Evolutionary conservation across 2,888 invertebrate species (phyloP).

Genomic region (Adela reaumurella): DNA sequence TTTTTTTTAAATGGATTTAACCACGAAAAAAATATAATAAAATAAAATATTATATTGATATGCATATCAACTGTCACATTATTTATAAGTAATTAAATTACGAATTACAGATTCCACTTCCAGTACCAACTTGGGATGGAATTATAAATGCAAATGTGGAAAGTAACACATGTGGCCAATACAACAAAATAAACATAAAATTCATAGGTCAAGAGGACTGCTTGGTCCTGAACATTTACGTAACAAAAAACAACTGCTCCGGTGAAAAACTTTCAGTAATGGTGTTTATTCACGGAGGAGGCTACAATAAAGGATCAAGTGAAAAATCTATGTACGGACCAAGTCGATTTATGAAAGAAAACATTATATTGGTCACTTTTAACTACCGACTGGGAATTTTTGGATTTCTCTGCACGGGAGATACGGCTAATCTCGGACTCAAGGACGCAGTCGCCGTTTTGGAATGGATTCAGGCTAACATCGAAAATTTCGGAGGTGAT

Average conservation of each 20-base stretch:
- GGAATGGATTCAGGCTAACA: slow-evolving; percentile 10
- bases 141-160: background rate
- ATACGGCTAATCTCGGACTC: slow-evolving; percentile 11
- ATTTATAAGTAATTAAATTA: no score
- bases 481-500: slow-evolving; percentile 10
- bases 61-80: no score
- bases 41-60: no score
- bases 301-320: slow-evolving; percentile 20
- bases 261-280: slow-evolving; percentile 19
- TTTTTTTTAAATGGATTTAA: no score
- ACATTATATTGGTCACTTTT: slow-evolving; percentile 1
- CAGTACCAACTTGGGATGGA: background rate
- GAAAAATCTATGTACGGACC: slow-evolving; percentile 13
- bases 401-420: slow-evolving; percentile 13
- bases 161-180: background rate
- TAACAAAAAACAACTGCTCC: slow-evolving; percentile 16
- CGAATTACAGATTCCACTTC: background rate
- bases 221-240: slow-evolving; percentile 39
- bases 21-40: no score
- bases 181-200: background rate
- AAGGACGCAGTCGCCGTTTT: slow-evolving; percentile 11
- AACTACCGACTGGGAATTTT: slow-evolving; percentile 10
- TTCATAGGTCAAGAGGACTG: slow-evolving; percentile 33
- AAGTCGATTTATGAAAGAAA: slow-evolving; percentile 7
- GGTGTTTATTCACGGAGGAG: slow-evolving; percentile 44